A percentile compares a stretch with the other conserved stretches of the same genome.
These are phyloP conservation scores for Drosophila subsilvestris DNA, from an alignment of 2,888 invertebrate species.

Conservation along the genomic window DNA sequence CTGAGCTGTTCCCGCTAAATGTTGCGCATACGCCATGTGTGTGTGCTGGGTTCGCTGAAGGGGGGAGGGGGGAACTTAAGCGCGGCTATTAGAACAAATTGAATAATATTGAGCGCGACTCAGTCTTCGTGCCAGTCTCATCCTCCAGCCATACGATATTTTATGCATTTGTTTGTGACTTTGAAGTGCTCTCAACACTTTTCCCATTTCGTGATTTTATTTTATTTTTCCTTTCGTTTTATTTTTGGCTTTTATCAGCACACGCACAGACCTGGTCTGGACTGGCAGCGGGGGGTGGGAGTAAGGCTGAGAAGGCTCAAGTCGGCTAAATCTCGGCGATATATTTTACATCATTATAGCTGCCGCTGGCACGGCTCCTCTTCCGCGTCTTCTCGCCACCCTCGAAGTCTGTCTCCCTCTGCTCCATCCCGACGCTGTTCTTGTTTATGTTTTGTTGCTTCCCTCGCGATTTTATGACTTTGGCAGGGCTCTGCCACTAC, in stretches of 20 bases:
- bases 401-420: no score
- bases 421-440: conserved; percentile 26
- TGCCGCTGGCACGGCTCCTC: conserved; percentile 45
- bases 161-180: conserved; percentile 76
- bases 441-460: conserved; percentile 67
- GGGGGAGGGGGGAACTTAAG: conserved; percentile 54
- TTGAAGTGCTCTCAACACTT: conserved; percentile 68
- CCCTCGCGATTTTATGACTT: conserved; percentile 76
- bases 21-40: conserved; percentile 72
- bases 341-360: conserved; percentile 77
- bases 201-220: conserved; percentile 25
- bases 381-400: no score
- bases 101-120: conserved; percentile 65
- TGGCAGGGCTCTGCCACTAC: conserved; percentile 38
- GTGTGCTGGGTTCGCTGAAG: conserved; percentile 12
- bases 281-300: background rate
- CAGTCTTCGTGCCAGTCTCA: background rate
- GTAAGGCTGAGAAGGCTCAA: conserved; percentile 27
- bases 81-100: conserved; percentile 76
- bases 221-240: conserved; percentile 24
- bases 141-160: conserved; percentile 43
- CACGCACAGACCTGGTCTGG: conserved; percentile 66
- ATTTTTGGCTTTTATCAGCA: conserved; percentile 69
- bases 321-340: conserved; percentile 76
- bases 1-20: conserved; percentile 49